Percentiles rank a stretch among this genome's conserved stretches.
These are phyloP conservation scores for Dugesia japonica DNA, from an alignment of 2,888 invertebrate species.

Conservation along the genomic window DNA sequence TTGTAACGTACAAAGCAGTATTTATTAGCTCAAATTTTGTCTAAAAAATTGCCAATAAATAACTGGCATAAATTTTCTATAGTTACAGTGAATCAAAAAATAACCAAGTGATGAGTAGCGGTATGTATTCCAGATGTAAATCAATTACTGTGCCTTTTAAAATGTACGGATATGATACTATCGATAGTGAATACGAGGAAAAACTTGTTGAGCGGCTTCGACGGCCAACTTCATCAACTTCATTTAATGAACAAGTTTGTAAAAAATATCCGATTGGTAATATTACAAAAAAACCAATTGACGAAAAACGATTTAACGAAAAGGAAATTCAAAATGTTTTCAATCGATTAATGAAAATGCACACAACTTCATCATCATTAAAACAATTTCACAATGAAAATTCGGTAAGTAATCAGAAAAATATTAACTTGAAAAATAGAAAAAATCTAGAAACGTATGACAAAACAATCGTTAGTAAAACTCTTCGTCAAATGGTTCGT, in stretches of 20 bases:
- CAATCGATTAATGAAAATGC: background rate
- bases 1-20: background rate
- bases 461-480: background rate
- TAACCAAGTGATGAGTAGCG: background rate
- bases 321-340: background rate
- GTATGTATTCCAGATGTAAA: background rate
- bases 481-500: background rate
- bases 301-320: background rate
- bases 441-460: background rate
- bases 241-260: background rate
- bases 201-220: background rate
- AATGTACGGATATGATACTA: constrained; percentile 8
- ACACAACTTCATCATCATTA: background rate
- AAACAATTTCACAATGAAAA: background rate
- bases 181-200: background rate
- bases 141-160: constrained; percentile 1
- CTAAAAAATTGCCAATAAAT: background rate
- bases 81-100: background rate
- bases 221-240: background rate
- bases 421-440: background rate
- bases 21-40: background rate
- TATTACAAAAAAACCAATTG: background rate
- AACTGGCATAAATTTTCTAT: constrained; percentile 20
- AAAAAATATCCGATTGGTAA: background rate
- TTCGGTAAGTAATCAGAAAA: background rate